Evolutionary conservation across 2,797 vertebrate species (phyloP), one percentile per base, ranked within the genome.

Genomic region (Paguma larvata): DNA sequence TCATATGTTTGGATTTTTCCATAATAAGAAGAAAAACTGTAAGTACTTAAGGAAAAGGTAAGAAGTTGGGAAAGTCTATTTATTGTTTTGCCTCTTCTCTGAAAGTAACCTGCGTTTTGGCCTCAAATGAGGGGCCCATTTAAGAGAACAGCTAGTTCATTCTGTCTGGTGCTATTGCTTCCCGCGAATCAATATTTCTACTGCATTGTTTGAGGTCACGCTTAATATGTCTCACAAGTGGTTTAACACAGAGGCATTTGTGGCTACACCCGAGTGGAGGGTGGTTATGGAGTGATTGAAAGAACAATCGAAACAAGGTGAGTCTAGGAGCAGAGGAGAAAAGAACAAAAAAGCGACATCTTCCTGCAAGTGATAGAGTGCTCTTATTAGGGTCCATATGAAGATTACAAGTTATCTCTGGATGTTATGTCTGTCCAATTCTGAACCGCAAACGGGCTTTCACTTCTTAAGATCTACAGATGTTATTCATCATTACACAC

Each of bases 281-380:
- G 38, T 95, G 72, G 82, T 95, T 92, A 75, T 65, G 23, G 59
- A 92, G 84, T 97, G 94, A 97, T 53, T 96, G 92, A 92, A 96
- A 96, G 95, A 90, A 95, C 96, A 96, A 84, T 62, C 85, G 89
- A 92, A 96, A 90, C 85, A 83, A 41, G 30, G 5, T 6, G 75
- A 80, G 44, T 63, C 34, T 78, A 78, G 56, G 78, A 93, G 89
- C 30, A 73, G 30, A 32, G 18, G 23, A 93, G 27, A 86, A 83
- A 32, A 72, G 34, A 68, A 23, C 23, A 89, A 87, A 80, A 94
- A 70, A 44, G 53, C 0, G 4, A 93, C 59, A 78, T 82, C 6
- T 75, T 89, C 53, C n/a, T 65, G 4, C 78, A 89, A 96, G 67
- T 93, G 85, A 92, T 51, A 82, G 82, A 97, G 46, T 77, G 67